Evolutionary conservation across 2,888 invertebrate species (phyloP).

Genomic region (Drosophila macrothrix): DNA sequence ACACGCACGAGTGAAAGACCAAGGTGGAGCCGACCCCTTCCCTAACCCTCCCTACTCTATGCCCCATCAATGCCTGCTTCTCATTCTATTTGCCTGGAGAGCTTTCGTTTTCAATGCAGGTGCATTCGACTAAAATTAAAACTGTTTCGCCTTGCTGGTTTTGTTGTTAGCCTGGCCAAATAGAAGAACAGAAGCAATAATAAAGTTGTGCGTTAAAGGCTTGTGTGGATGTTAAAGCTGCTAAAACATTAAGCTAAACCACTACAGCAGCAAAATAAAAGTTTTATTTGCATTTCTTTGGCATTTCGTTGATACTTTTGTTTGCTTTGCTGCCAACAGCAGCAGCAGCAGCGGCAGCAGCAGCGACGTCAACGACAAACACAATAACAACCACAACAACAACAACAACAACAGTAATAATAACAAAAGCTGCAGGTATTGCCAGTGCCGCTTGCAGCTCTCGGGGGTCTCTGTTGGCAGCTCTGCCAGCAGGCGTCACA

Average conservation of each 20-base stretch:
- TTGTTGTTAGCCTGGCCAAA: conserved; percentile 11
- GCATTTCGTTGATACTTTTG: conserved; percentile 63
- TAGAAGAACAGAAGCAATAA: conserved; percentile 4
- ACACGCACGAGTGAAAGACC: conserved; percentile 7
- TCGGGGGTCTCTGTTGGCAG: conserved; percentile 26
- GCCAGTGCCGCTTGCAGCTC: conserved; percentile 15
- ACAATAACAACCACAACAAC: not conserved
- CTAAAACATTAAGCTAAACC: conserved; percentile 42
- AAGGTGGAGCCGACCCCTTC: not conserved
- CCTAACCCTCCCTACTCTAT: not conserved
- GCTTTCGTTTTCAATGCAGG: conserved; percentile 44
- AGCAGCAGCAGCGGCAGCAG: conserved; percentile 17
- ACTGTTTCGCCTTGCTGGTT: conserved; percentile 34
- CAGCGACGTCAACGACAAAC: conserved; percentile 19
- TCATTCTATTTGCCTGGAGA: not conserved
- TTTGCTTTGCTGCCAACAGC: conserved; percentile 34
- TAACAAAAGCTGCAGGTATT: conserved; percentile 65
- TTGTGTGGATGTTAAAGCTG: conserved; percentile 41
- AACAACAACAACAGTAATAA: conserved; percentile 31
- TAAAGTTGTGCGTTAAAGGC: conserved; percentile 29
- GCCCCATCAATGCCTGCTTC: not conserved
- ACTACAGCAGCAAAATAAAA: conserved; percentile 42
- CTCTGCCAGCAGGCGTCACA: conserved; percentile 32
- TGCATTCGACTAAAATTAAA: conserved; percentile 59
- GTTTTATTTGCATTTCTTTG: conserved; percentile 76